Percentiles rank a stretch among this genome's conserved stretches.
Evolutionary conservation across 2,888 invertebrate genomes (phyloP).

Genomic region (Hymenopus coronatus): DNA sequence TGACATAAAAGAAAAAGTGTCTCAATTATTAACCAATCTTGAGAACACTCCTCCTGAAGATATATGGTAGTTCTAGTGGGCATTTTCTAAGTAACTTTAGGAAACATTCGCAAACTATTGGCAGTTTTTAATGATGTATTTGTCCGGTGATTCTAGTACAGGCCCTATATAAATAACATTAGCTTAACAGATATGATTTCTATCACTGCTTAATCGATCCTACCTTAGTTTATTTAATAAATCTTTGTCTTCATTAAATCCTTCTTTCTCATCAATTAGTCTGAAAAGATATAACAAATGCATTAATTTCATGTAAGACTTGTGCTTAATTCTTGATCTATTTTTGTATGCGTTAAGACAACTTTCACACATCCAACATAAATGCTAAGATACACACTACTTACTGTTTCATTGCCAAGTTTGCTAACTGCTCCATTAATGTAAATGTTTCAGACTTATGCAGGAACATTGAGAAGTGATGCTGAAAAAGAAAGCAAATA

Average conservation of each 20-base stretch:
- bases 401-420: constrained; percentile 92
- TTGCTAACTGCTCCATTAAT: constrained; percentile 92
- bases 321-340: neutral
- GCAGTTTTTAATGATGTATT: no score
- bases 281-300: constrained; percentile 51
- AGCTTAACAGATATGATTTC: no score
- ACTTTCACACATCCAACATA: no score
- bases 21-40: no score
- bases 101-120: no score
- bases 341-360: neutral
- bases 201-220: constrained; percentile 22
- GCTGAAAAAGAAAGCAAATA: constrained; percentile 49
- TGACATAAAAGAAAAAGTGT: no score
- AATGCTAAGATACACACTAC: constrained; percentile 35
- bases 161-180: no score
- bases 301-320: neutral
- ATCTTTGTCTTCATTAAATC: constrained; percentile 85
- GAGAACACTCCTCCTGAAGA: no score
- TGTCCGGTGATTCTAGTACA: no score
- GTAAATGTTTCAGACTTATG: constrained; percentile 85
- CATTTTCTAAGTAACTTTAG: no score
- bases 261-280: constrained; percentile 87
- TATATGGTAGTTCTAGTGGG: no score
- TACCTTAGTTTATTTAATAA: constrained; percentile 76
- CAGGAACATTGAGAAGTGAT: constrained; percentile 89